Base-by-base conservation (phyloP, 2,888 invertebrate species). In the Stenurella melanura region DNA sequence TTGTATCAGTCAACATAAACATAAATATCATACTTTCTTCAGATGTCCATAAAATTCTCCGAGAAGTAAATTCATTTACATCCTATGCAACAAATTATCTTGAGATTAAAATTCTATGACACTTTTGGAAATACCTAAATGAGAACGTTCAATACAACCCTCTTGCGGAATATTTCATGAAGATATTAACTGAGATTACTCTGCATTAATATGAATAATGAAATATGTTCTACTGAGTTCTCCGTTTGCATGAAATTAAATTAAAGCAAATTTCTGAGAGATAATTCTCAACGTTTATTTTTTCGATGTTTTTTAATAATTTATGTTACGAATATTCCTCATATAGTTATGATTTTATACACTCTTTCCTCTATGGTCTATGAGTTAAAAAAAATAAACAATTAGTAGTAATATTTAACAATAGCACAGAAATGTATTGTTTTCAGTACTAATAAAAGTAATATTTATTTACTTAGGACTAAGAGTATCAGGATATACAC, bases 131-230 rank as follows among this genome's bases (percentile, higher is more conserved):
- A 42, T 42, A 4, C 10, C 42, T 7, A 42, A 42, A 42, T 42
- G 42, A 15, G 15, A 42, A 42, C 42, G 42, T 42, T 42, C 42
- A 42, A 42, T 42, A 42, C 15, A 42, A 15, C 42, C 15, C 42
- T 11, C 15, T 12, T 15, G 15, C 15, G 26, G 61, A 61, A 61
- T 61, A 61, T 21, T 61, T 61, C 26, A 61, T 61, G 26, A 26
- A 19, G 61, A 12, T 15, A 61, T 42, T 61, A 26, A n/a, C 61
- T n/a, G 61, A 61, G 61, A 61, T 26, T 61, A 61, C 18, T 57
- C 61, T 26, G 61, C 61, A 26, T 21, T n/a, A 58, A 61, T 61
- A 61, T 61, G 61, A 26, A 61, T 61, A 26, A 61, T 61, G 19
- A 61, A 61, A 26, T 26, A 19, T 26, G n/a, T 61, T 26, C n/a